phyloP scores from a whole-genome alignment of 2,113 vertebrate genomes.

The Hirundichthys speculiger region DNA sequence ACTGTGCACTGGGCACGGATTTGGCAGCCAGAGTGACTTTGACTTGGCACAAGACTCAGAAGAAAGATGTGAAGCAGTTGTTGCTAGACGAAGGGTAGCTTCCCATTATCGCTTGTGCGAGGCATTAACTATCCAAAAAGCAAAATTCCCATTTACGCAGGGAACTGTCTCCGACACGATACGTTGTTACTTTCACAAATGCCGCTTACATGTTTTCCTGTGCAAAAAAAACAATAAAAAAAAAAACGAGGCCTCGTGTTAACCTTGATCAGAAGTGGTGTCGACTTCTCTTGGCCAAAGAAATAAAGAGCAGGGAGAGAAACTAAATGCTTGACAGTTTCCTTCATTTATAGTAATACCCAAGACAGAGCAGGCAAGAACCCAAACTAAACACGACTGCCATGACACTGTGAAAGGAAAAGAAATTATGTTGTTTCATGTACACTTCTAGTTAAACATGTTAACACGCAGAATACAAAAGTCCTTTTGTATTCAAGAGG shows the following conservation, averaged over 20 bases:
- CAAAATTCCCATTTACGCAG: neutral
- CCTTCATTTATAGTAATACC: slow-evolving; percentile 42
- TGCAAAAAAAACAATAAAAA: too few species aligned
- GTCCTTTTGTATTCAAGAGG: slow-evolving; percentile 34
- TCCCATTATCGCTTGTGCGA: slow-evolving; percentile 65
- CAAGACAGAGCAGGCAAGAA: slow-evolving; percentile 42
- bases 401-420: too few species aligned
- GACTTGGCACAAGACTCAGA: slow-evolving; percentile 56
- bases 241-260: too few species aligned
- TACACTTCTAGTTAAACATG: slow-evolving; percentile 49
- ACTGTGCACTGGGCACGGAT: slow-evolving; percentile 37
- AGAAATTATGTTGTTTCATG: slow-evolving; percentile 67
- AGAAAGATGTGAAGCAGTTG: slow-evolving; percentile 52
- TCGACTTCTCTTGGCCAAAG: slow-evolving; percentile 4
- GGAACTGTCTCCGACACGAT: too few species aligned
- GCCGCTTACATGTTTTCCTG: too few species aligned
- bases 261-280: too few species aligned
- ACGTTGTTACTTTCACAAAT: too few species aligned
- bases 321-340: slow-evolving; percentile 51
- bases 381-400: slow-evolving; percentile 71
- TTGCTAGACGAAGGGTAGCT: slow-evolving; percentile 49
- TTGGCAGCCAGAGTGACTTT: slow-evolving; percentile 61
- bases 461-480: slow-evolving; percentile 52
- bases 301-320: slow-evolving; percentile 43
- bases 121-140: slow-evolving; percentile 43